These are phyloP conservation scores for Chelonus insularis DNA, from an alignment of 1,140 invertebrate species.

Conservation along the genomic window DNA sequence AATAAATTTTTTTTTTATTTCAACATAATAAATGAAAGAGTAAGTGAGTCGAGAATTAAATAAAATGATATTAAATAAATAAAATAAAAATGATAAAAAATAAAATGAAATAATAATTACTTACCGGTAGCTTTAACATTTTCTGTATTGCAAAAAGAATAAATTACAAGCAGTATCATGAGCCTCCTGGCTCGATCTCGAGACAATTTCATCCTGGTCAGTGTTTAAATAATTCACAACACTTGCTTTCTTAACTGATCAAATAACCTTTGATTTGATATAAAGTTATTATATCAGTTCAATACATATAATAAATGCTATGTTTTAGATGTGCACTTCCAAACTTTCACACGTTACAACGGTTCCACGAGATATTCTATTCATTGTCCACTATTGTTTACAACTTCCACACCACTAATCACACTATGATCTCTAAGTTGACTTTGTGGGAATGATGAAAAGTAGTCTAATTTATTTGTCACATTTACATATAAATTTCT, in stretches of 20 bases:
- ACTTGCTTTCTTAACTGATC: background rate
- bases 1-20: too few species aligned
- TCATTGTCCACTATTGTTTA: conserved; percentile 19
- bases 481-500: too few species aligned
- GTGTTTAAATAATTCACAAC: background rate
- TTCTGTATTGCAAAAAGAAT: background rate
- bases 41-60: too few species aligned
- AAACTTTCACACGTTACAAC: conserved; percentile 27
- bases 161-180: background rate
- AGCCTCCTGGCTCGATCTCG: background rate
- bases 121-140: background rate
- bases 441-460: background rate
- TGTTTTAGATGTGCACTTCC: background rate
- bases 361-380: conserved; percentile 22
- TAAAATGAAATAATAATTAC: background rate
- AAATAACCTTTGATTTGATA: background rate
- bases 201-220: conserved; percentile 12
- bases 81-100: background rate
- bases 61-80: too few species aligned
- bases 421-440: background rate
- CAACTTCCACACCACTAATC: background rate
- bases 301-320: background rate
- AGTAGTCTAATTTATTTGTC: conserved; percentile 3
- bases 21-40: too few species aligned
- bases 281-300: background rate